phyloP scores from a whole-genome alignment of 2,888 invertebrate genomes.

The Cosmia pyralina region DNA sequence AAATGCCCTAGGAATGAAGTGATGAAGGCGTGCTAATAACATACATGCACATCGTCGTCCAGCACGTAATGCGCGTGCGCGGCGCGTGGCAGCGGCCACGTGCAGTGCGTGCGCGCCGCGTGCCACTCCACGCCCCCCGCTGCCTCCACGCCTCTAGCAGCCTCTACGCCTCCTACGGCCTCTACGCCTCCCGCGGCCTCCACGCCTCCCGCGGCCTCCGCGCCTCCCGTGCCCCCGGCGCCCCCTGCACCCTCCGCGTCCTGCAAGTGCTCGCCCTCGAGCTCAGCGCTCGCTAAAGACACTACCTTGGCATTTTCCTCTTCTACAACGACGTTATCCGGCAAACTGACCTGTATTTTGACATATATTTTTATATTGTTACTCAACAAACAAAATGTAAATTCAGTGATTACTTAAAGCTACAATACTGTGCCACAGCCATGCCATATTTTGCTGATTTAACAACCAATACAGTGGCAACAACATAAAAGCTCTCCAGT shows the following conservation, averaged over 20 bases:
- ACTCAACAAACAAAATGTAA: not conserved
- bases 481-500: not conserved
- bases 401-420: not conserved
- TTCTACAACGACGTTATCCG: conserved; percentile 12
- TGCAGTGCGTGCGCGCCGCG: conserved; percentile 86
- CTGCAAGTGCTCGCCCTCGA: conserved; percentile 26
- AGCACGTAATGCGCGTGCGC: conserved; percentile 66
- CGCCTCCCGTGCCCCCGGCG: not conserved
- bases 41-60: conserved; percentile 76
- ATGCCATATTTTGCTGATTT: not conserved
- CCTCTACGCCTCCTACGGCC: conserved; percentile 11
- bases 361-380: not conserved
- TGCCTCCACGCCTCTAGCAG: conserved; percentile 4
- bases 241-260: conserved; percentile 18
- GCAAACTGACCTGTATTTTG: conserved; percentile 42
- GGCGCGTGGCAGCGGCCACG: conserved; percentile 81
- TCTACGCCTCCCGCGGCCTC: not conserved
- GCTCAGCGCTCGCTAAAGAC: conserved; percentile 6
- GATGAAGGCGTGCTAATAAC: not conserved
- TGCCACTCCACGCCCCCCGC: conserved; percentile 59
- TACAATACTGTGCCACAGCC: not conserved
- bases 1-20: not conserved
- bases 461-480: not conserved
- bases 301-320: conserved; percentile 20
- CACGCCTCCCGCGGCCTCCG: conserved; percentile 8